Base-by-base conservation (phyloP, 2,888 invertebrate species). In the Itoplectis maculator region DNA sequence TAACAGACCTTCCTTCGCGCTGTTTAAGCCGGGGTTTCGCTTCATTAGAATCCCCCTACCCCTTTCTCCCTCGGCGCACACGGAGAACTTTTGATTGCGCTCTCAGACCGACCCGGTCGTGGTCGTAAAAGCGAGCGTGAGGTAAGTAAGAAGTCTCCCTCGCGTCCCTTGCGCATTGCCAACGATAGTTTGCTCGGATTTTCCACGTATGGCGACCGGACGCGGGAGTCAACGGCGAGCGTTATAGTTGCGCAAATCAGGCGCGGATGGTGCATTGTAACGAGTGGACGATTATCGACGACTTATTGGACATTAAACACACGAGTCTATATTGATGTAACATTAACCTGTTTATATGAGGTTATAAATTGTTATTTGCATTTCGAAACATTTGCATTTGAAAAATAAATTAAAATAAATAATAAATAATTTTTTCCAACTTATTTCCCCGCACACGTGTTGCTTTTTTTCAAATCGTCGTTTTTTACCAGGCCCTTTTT, bases 41-140 rank as follows among this genome's bases (percentile, higher is more conserved):
- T 63, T 74, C 69, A 61, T 81, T 78, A 68, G 61, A 81, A 81
- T 73, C 35, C 29, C 29, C 29, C 29, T n/a, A n/a, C n/a, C n/a
- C n/a, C n/a, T n/a, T n/a, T n/a, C n/a, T n/a, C 47, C 42, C 37
- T 61, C 15, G 40, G 9, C 18, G 45, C 63, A 56, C 54, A n/a
- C n/a, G n/a, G n/a, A n/a, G n/a, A 74, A 78, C 54, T 59, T 81
- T 61, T 68, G 73, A 81, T 68, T 74, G 61, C 49, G 37, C 35
- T 70, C 47, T 40, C n/a, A 1, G 54, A 63, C 47, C 45, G 77
- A 78, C 73, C 61, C 51, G 47, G 54, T 47, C 8, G 18, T 18
- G n/a, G 49, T 78, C 54, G 69, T 78, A 73, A 73, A 73, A 69
- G 56, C 59, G 51, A 51, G 76, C 20, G 15, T 65, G 29, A n/a